A percentile compares a stretch with the other conserved stretches of the same genome.
Conservation (phyloP, 2,113 vertebrate species). For the Dissostichus mawsoni region DNA sequence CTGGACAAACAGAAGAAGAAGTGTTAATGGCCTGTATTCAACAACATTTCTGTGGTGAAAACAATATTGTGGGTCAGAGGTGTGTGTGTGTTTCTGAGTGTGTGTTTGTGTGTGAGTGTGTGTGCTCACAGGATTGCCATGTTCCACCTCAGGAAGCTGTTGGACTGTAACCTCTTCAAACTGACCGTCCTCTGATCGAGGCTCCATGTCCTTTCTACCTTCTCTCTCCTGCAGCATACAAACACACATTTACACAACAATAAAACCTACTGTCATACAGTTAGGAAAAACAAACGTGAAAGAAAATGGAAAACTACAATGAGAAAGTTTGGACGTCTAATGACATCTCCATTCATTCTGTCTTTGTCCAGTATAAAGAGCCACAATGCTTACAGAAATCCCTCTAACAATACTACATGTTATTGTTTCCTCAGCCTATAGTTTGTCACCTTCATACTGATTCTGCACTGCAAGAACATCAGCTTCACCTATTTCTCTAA, state of each 20-base stretch:
- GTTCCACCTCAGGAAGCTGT: slow-evolving; percentile 48
- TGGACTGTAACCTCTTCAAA: slow-evolving; percentile 62
- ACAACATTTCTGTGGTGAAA: not conserved
- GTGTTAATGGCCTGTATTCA: not conserved
- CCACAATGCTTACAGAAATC: not conserved
- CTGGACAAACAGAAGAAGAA: slow-evolving; percentile 49
- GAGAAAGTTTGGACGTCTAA: too few species aligned
- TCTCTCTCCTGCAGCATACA: slow-evolving; percentile 74
- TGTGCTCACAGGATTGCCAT: slow-evolving; percentile 59
- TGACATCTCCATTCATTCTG: not conserved
- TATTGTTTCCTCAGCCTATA: not conserved
- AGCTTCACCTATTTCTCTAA: not conserved
- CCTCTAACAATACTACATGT: not conserved
- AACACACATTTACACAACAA: not conserved
- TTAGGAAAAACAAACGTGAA: too few species aligned
- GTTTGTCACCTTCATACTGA: not conserved
- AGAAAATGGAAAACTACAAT: too few species aligned
- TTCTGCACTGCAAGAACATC: not conserved
- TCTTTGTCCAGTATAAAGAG: not conserved
- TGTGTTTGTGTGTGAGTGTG: not conserved
- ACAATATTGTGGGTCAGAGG: not conserved
- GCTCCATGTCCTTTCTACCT: slow-evolving; percentile 72
- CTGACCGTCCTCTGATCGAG: slow-evolving; percentile 69
- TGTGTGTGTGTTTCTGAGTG: not conserved
- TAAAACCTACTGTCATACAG: not conserved